phyloP scores from a whole-genome alignment of 2,888 invertebrate species.

The Neria commutata region DNA sequence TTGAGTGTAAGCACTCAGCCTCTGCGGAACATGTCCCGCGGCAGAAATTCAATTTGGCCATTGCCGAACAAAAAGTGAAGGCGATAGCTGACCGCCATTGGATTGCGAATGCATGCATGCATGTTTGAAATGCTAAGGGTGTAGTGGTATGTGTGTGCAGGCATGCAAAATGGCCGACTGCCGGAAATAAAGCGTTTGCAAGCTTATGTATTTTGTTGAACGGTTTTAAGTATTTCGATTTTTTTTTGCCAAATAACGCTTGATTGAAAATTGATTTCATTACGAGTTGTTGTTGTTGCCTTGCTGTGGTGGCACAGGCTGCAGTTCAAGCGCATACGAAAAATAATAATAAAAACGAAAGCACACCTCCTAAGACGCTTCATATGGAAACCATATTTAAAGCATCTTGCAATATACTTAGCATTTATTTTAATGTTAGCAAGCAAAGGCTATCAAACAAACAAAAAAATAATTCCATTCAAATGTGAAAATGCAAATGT shows the following conservation, averaged over 20 bases:
- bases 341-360: too few relatives aligned
- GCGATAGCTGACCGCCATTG: conserved; percentile 29
- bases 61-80: conserved; percentile 6
- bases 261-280: conserved; percentile 59
- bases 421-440: too few relatives aligned
- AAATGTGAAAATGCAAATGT: too few relatives aligned
- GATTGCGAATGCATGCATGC: conserved; percentile 46
- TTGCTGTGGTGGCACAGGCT: too few relatives aligned
- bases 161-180: conserved; percentile 13
- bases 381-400: too few relatives aligned
- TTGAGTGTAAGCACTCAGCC: too few relatives aligned
- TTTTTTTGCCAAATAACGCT: conserved; percentile 33
- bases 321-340: too few relatives aligned
- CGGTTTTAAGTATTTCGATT: conserved; percentile 23
- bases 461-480: too few relatives aligned
- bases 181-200: conserved; percentile 34
- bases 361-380: too few relatives aligned
- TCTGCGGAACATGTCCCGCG: conserved; percentile 53
- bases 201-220: neutral
- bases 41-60: conserved; percentile 51
- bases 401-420: too few relatives aligned
- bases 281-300: too few relatives aligned
- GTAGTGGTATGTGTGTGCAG: conserved; percentile 27
- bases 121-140: neutral
- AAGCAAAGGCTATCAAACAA: too few relatives aligned